Base-by-base conservation (phyloP, 2,888 invertebrate genomes). In the Oscheius sp. region DNA sequence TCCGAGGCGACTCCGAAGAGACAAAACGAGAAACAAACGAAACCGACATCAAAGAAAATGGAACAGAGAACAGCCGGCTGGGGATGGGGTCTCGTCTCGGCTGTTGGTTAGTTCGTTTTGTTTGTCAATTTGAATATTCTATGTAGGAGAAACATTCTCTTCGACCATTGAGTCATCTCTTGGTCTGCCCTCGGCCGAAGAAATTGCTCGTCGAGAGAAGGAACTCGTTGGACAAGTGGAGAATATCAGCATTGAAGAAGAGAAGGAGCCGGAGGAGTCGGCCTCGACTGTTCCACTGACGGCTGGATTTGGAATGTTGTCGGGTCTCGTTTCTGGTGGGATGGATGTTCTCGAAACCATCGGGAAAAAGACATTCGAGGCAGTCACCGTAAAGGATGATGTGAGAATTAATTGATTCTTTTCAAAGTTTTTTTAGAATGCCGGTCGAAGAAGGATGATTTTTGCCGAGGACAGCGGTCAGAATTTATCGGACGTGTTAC, bases 321-420 rank as follows among this genome's bases (percentile, higher is more conserved):
- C 81, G 18, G 80, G 81, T 0, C 46, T 90, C 7, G 88, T 89
- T 6, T 84, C 87, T 35, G 89, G 89, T 18, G 86, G 89, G 58
- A 79, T 90, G 27, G 95, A 94, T 87, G 95, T 95, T 0, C 90
- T 96, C 59, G 96, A 96, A 89, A 93, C 93, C 0, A 94, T 96
- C 79, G 96, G 96, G 7, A 95, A 95, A 89, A 95, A 95, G 89
- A 96, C 96, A 0, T 95, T 95, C 93, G 93, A 94, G 88, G 95
- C 95, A 89, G 95, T 96, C 74, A 95, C 95, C 35, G 95, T 96
- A 89, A 95, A 95, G 0, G 94, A 95, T 0, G 89, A 95, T 18
- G 93, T 93, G 82, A 43, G 90, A 94, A 2, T 81, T 79, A 55
- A 84, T 85, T 9, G 3, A n/a, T 23, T 13, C 21, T 53, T 27